Evolutionary conservation across 1,140 invertebrate genomes (phyloP).

Genomic region (Penaeus indicus): DNA sequence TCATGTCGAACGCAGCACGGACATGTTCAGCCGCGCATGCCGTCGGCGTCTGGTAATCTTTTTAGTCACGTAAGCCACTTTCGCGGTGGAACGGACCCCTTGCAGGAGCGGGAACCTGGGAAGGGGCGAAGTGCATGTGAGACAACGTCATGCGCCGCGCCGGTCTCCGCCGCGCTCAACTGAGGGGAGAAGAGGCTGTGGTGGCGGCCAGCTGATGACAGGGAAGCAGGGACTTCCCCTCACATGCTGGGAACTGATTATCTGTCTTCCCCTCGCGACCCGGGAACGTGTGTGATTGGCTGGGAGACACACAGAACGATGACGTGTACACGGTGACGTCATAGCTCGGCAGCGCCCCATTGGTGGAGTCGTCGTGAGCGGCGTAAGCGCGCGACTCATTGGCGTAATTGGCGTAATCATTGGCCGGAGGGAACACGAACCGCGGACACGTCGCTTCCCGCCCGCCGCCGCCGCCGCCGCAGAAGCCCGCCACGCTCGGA

Average conservation of each 20-base stretch:
- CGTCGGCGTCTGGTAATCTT: too few species aligned
- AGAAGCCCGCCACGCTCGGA: not conserved
- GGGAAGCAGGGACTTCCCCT: constrained; percentile 22
- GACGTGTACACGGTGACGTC: constrained; percentile 58
- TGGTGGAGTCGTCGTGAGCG: constrained; percentile 29
- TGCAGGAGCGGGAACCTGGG: too few species aligned
- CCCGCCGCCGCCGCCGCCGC: not conserved
- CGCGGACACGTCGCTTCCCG: not conserved
- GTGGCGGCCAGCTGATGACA: constrained; percentile 7
- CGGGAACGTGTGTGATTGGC: constrained; percentile 36
- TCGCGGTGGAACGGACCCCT: too few species aligned
- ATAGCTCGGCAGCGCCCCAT: constrained; percentile 37
- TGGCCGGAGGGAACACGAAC: constrained; percentile 28
- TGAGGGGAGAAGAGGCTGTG: constrained; percentile 28
- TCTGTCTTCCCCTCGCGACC: constrained; percentile 34
- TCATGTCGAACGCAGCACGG: too few species aligned
- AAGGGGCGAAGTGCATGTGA: too few species aligned
- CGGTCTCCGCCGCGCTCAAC: not conserved
- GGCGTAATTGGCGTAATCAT: constrained; percentile 40
- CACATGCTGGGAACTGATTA: constrained; percentile 29
- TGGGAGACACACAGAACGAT: constrained; percentile 47
- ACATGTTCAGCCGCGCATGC: too few species aligned
- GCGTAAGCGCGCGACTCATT: constrained; percentile 22
- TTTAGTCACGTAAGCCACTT: too few species aligned
- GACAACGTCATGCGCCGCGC: not conserved